Base-by-base conservation (phyloP, 2,113 vertebrate genomes). In the Alouatta palliata region DNA sequence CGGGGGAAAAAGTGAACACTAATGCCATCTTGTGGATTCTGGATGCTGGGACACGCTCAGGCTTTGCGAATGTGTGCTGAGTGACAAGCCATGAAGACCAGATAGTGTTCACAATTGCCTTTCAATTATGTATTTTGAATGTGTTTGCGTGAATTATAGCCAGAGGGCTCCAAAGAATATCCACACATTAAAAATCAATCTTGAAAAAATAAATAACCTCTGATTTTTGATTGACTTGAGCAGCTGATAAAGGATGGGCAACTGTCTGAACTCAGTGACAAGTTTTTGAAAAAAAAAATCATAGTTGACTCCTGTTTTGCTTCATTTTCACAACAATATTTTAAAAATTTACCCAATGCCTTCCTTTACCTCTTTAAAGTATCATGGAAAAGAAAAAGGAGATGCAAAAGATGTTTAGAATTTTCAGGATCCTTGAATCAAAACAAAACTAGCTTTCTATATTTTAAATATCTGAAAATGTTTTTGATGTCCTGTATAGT, bases 11-110 rank as follows among this genome's bases (percentile, higher is more conserved):
- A 97, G 96, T 98, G 98, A 99, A 87, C 98, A 96, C 98, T 96
- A 98, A 91, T 98, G 99, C 99, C 98, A 99, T 98, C 98, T 98
- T 98, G 99, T 99, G 99, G 99, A 68, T 97, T 77, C 47, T 87
- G 68, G 79, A 17, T 56, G 98, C 56, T 66, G 97, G 95, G 91
- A 98, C 99, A 98, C 16, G 96, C 27, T 97, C 96, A 71, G 79
- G 40, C 35, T 1, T 66, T 19, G 1, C 1, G 43, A 75, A 85
- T 64, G 3, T 20, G 30, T 5, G 21, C 75, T 97, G 61, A 13
- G 45, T 54, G 83, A 93, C 83, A 68, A 73, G 97, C 96, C 90
- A 87, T 43, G 79, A 97, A 93, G 77, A 25, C 3, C 3, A 80
- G 40, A 37, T 40, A 0, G 40, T 11, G 54, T 20, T 92, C 93